A percentile compares a stretch with the other conserved stretches of the same genome.
Conservation (phyloP, 2,888 invertebrate species). For the Chrysolina americana region DNA sequence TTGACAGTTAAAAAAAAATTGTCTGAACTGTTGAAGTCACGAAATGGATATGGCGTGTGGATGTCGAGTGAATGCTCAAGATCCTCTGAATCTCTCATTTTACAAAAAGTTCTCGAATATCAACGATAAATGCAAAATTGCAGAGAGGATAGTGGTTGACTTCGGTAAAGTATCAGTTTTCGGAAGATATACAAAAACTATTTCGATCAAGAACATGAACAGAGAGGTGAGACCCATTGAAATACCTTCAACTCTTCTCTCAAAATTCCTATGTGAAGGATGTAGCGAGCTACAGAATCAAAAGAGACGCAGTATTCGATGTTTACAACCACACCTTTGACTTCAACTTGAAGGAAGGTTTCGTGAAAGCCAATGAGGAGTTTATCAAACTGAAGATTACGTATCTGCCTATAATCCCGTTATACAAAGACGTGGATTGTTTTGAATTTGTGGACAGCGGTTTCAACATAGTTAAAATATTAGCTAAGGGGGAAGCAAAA, state of each 20-base stretch:
- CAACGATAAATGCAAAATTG: slow-evolving; percentile 13
- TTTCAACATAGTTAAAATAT: slow-evolving; percentile 55
- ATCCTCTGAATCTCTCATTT: background rate
- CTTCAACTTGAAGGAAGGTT: slow-evolving; percentile 61
- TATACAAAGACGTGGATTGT: slow-evolving; percentile 62
- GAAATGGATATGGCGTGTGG: slow-evolving; percentile 22
- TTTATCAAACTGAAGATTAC: slow-evolving; percentile 59
- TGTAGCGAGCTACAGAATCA: slow-evolving; percentile 44
- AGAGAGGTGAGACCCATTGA: slow-evolving; percentile 30
- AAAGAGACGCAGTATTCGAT: slow-evolving; percentile 32
- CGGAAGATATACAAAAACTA: slow-evolving; percentile 32
- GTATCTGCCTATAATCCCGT: slow-evolving; percentile 63
- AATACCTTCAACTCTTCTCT: background rate
- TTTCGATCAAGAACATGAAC: slow-evolving; percentile 34
- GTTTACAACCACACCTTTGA: slow-evolving; percentile 65
- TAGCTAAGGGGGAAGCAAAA: slow-evolving; percentile 59
- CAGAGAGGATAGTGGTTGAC: slow-evolving; percentile 32
- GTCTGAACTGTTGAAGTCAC: background rate
- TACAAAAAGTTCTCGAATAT: background rate
- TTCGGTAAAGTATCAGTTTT: slow-evolving; percentile 47
- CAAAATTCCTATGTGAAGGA: slow-evolving; percentile 23
- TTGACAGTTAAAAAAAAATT: background rate
- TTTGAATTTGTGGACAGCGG: slow-evolving; percentile 61
- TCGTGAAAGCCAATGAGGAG: slow-evolving; percentile 55
- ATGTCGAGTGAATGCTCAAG: slow-evolving; percentile 3